Evolutionary conservation across 2,113 vertebrate species (phyloP), one percentile per base, ranked within the genome.

Genomic region (Lutjanus erythropterus): DNA sequence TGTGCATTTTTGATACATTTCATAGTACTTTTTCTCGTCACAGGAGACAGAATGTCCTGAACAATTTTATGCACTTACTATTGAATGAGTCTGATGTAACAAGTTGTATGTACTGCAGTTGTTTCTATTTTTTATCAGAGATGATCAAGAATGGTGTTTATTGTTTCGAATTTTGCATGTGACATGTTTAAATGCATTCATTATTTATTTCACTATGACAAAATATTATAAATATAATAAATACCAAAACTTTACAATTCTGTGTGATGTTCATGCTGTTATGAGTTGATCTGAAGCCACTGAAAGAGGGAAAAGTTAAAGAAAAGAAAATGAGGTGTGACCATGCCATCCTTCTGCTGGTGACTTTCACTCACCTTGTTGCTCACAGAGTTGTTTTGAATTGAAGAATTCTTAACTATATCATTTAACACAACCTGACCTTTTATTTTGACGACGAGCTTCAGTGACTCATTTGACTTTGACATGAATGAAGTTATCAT

Each of bases 121-220:
- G 15, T 41, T 18, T 29, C 47, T 62, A 23, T 4, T 50, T 31
- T 56, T 25, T 56, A 10, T 52, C 47, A 21, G 4, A 50, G 46
- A 53, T 53, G 1, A 19, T 47, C 9, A 41, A 23, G 15, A n/a
- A n/a, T n/a, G n/a, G 0, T 65, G 27, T 72, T 69, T 59, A 14
- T 70, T 69, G 29, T 71, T 59, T 31, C 25, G 6, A 21, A 29
- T 37, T 23, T 31, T 41, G 11, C 19, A 9, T 39, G 6, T 78
- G 15, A 52, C 18, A 21, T 74, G 18, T 81, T 78, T 41, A 2
- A 66, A 25, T 53, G 21, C 21, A 19, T 37, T 64, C 21, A n/a
- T 67, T 89, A 81, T 91, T 86, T 89, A 84, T 89, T 86, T 80
- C 29, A 59, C 25, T 50, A 8, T 33, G 35, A 58, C 31, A 75